These are phyloP conservation scores for Schizopygopsis pylzovi DNA, from an alignment of 2,797 vertebrate species.

Conservation along the genomic window DNA sequence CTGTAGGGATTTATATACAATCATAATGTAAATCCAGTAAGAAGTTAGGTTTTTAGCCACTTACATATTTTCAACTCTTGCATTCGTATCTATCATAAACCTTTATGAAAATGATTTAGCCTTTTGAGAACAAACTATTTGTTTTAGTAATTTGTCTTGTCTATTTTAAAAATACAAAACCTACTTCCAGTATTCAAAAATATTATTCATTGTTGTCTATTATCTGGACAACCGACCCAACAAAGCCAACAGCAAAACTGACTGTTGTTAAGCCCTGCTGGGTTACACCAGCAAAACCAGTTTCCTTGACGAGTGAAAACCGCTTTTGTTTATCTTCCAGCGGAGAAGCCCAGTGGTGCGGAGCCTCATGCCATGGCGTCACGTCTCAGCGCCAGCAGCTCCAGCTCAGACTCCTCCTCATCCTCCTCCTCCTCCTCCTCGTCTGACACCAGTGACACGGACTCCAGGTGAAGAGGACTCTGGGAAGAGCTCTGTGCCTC, in stretches of 20 bases:
- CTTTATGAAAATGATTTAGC: not conserved
- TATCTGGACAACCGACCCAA: not conserved
- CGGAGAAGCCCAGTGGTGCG: constrained; percentile 80
- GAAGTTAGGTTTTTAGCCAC: not conserved
- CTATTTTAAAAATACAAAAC: not conserved
- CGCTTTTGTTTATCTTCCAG: constrained; percentile 66
- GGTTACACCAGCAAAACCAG: not conserved
- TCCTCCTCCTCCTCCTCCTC: constrained; percentile 87
- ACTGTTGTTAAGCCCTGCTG: not conserved
- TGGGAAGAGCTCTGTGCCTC: constrained; percentile 6
- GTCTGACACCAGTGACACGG: constrained; percentile 92
- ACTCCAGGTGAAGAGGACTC: constrained; percentile 79
- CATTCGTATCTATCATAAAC: too few species aligned
- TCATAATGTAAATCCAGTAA: not conserved
- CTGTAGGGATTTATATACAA: not conserved
- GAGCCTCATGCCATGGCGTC: constrained; percentile 77
- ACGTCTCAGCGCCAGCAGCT: constrained; percentile 91
- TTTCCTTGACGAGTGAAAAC: not conserved
- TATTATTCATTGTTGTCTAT: not conserved
- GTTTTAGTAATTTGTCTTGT: not conserved
- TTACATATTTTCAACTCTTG: too few species aligned
- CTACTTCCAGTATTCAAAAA: not conserved
- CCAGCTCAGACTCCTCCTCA: constrained; percentile 88
- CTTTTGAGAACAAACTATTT: not conserved
- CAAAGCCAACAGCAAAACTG: not conserved